phyloP scores from a whole-genome alignment of 2,113 vertebrate genomes.

The Grantiella picta region DNA sequence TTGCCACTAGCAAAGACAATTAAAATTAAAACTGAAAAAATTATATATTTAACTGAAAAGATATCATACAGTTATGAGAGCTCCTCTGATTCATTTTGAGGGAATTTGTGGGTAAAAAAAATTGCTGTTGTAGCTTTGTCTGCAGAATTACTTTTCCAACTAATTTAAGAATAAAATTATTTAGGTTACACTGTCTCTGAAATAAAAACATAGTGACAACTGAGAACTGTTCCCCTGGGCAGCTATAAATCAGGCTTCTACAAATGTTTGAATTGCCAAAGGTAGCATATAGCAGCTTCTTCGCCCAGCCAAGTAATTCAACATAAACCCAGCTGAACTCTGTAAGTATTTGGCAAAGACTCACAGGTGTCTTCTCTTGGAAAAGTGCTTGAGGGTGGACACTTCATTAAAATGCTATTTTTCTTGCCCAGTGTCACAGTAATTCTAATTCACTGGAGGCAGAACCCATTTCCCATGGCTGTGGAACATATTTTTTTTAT shows the following conservation, averaged over 20 bases:
- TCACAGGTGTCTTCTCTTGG: background rate
- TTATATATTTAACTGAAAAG: constrained; percentile 11
- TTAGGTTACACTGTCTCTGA: background rate
- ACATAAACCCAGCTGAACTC: background rate
- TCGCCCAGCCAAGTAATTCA: background rate
- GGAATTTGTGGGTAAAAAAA: background rate
- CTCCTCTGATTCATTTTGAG: background rate
- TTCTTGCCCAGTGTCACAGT: background rate
- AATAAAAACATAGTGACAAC: background rate
- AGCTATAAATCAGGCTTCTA: background rate
- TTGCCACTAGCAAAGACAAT: constrained; percentile 14
- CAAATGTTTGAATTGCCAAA: background rate
- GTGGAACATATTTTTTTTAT: background rate
- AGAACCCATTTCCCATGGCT: background rate
- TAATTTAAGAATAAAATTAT: background rate
- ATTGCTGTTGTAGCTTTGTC: background rate
- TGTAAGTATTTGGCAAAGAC: background rate
- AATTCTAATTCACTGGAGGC: background rate
- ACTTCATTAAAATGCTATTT: constrained; percentile 20
- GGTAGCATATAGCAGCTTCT: background rate
- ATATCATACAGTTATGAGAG: background rate
- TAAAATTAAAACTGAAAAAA: constrained; percentile 27
- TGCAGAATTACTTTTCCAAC: background rate
- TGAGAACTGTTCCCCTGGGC: background rate
- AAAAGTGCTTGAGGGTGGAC: background rate